Evolutionary conservation across 2,797 vertebrate species (phyloP).

Genomic region (Acanthis flammea): DNA sequence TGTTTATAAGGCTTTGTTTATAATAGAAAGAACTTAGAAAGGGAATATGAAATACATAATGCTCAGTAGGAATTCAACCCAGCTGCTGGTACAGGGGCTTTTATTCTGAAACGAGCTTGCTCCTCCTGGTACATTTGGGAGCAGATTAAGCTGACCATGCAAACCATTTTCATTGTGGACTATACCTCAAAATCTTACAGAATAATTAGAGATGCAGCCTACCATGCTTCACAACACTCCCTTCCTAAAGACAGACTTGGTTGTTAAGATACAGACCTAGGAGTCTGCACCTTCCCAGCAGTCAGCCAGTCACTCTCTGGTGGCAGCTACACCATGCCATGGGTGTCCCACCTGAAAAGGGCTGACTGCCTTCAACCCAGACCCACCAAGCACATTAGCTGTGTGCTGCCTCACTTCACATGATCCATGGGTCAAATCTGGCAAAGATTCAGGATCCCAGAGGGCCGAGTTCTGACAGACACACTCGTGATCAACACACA

Average conservation of each 20-base stretch:
- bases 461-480: neutral
- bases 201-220: neutral
- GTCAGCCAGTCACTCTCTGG: neutral
- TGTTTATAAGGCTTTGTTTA: neutral
- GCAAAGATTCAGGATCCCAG: neutral
- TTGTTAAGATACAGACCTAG: neutral
- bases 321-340: neutral
- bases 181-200: neutral
- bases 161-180: neutral
- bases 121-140: neutral
- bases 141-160: neutral
- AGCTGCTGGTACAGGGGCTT: neutral
- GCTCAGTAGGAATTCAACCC: neutral
- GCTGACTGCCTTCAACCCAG: neutral
- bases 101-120: neutral
- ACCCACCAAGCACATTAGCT: rapidly evolving
- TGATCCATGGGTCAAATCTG: neutral
- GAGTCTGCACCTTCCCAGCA: neutral
- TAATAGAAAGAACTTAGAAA: neutral
- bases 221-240: neutral
- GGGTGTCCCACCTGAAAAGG: neutral
- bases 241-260: neutral
- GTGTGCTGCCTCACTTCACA: neutral
- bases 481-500: neutral
- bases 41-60: neutral